These are phyloP conservation scores for Anableps anableps DNA, from an alignment of 2,797 vertebrate genomes.

Conservation along the genomic window DNA sequence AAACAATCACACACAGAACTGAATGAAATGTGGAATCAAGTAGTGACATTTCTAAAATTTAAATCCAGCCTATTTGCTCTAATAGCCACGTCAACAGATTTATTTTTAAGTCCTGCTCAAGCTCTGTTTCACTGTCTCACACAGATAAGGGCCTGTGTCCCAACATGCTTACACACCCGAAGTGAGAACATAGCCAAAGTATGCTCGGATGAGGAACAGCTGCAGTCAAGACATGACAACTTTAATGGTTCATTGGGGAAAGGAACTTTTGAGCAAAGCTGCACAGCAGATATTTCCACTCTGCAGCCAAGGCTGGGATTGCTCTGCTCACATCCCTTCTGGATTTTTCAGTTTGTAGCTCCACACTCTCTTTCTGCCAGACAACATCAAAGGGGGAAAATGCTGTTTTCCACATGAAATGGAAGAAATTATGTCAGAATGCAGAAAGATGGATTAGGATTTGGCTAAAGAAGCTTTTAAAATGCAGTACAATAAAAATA, in stretches of 20 bases:
- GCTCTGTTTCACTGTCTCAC: conserved; percentile 11
- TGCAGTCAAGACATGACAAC: conserved; percentile 40
- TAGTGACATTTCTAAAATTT: background rate
- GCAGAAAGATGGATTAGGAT: background rate
- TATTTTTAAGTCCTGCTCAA: background rate
- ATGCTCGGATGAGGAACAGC: conserved; percentile 52
- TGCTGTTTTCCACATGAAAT: background rate
- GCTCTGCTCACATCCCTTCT: conserved; percentile 15
- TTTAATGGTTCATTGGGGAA: conserved; percentile 3
- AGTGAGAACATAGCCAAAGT: conserved; percentile 46
- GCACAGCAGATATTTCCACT: conserved; percentile 23
- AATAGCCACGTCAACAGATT: conserved; percentile 38
- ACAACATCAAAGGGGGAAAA: background rate
- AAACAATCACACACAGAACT: background rate
- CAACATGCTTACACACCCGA: conserved; percentile 27
- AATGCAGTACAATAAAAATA: background rate
- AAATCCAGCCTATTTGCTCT: background rate
- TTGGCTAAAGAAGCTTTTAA: background rate
- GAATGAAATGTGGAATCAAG: background rate
- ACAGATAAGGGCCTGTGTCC: conserved; percentile 8
- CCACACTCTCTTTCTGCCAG: background rate
- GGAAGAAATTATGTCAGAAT: background rate
- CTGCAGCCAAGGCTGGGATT: conserved; percentile 7
- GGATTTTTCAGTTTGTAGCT: conserved; percentile 15
- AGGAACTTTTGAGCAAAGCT: conserved; percentile 5